Evolutionary conservation across 2,888 invertebrate genomes (phyloP).

Genomic region (Amaurobius ferox): DNA sequence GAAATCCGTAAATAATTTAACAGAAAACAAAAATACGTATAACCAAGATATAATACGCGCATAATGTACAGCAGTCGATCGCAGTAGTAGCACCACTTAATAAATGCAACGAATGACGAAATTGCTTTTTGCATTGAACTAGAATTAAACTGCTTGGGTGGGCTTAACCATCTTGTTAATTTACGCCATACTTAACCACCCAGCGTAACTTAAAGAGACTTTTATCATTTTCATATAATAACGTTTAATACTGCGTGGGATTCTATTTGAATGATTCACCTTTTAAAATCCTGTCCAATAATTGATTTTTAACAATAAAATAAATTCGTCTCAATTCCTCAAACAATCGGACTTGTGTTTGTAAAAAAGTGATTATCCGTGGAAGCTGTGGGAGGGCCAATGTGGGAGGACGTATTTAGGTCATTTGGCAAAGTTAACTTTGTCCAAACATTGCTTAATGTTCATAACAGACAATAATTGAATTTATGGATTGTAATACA

Average conservation of each 20-base stretch:
- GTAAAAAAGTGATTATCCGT: not conserved
- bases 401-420: not conserved
- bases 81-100: no score
- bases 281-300: not conserved
- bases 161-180: no score
- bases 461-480: not conserved
- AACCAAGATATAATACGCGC: no score
- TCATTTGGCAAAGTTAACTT: not conserved
- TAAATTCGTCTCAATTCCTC: not conserved
- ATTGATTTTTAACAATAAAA: not conserved
- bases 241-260: not conserved
- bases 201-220: not conserved
- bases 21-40: no score
- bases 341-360: not conserved
- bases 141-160: no score
- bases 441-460: not conserved
- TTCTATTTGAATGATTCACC: not conserved
- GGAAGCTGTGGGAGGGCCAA: not conserved
- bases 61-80: no score
- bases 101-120: no score
- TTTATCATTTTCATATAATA: not conserved
- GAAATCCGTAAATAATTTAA: no score
- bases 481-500: not conserved
- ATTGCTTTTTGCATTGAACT: no score
- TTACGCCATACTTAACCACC: not conserved